phyloP scores from a whole-genome alignment of 2,113 vertebrate species.

The Lanius collurio region DNA sequence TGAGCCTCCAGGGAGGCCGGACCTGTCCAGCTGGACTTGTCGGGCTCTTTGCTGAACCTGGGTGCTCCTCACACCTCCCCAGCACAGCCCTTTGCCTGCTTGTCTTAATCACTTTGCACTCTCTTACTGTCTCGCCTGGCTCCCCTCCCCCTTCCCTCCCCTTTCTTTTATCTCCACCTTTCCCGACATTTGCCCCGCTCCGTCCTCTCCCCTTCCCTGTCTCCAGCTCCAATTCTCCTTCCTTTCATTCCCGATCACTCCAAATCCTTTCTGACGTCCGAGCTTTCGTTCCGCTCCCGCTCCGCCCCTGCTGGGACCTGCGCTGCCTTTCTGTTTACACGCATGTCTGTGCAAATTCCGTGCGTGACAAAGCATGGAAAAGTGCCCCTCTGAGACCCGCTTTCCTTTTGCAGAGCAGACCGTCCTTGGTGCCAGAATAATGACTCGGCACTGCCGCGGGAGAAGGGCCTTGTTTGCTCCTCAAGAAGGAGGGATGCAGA shows the following conservation, averaged over 20 bases:
- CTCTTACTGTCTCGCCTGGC: not conserved
- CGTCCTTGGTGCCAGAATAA: not conserved
- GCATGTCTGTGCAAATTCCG: not conserved
- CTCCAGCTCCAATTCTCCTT: not conserved
- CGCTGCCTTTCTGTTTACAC: not conserved
- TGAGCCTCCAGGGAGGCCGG: not conserved
- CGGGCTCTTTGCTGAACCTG: not conserved
- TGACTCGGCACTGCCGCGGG: conserved; percentile 15
- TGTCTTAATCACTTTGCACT: not conserved
- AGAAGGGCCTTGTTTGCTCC: not conserved
- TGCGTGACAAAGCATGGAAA: not conserved
- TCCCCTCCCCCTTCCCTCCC: not conserved
- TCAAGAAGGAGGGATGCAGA: not conserved
- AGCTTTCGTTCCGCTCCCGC: conserved; percentile 5
- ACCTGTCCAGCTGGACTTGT: accelerated
- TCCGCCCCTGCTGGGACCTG: conserved; percentile 1
- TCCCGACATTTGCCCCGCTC: not conserved
- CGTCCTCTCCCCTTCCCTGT: not conserved
- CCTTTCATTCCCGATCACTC: not conserved
- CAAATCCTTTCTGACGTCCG: not conserved
- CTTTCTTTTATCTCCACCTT: not conserved
- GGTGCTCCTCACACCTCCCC: not conserved
- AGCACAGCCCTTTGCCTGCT: not conserved
- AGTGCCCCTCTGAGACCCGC: not conserved
- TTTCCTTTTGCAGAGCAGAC: not conserved